These are phyloP conservation scores for Ictalurus furcatus DNA, from an alignment of 2,113 vertebrate genomes.

Conservation along the genomic window DNA sequence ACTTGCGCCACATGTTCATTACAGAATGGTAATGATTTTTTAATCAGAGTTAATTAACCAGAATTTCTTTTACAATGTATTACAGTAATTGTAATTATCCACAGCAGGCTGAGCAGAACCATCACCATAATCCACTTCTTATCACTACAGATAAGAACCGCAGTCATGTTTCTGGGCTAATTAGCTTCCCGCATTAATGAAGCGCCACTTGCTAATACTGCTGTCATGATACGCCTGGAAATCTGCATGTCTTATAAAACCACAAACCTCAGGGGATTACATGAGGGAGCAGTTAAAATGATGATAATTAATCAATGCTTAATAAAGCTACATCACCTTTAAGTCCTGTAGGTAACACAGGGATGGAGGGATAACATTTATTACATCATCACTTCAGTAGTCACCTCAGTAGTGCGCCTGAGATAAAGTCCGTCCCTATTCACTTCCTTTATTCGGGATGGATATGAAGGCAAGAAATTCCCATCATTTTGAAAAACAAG, in stretches of 20 bases:
- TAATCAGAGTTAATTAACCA: constrained; percentile 63
- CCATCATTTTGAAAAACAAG: not conserved
- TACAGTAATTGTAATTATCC: constrained; percentile 65
- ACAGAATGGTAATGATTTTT: constrained; percentile 72
- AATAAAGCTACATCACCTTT: not conserved
- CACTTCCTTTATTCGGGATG: not conserved
- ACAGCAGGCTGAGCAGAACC: constrained; percentile 61
- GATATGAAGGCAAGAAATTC: not conserved
- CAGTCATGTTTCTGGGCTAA: constrained; percentile 63
- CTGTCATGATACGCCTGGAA: constrained; percentile 19
- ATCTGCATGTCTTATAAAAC: not conserved
- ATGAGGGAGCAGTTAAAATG: not conserved
- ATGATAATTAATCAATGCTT: not conserved
- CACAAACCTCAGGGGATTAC: not conserved
- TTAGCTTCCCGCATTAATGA: constrained; percentile 67
- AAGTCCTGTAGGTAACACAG: not conserved
- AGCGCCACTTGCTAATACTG: constrained; percentile 68
- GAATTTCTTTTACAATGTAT: constrained; percentile 55
- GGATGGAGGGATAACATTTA: not conserved
- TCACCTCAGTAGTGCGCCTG: not conserved
- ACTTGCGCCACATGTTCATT: constrained; percentile 67
- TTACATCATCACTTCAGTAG: not conserved
- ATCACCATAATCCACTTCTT: constrained; percentile 65
- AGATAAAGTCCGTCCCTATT: not conserved
- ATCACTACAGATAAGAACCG: constrained; percentile 62